Percentiles rank a stretch among this genome's conserved stretches.
phyloP scores from a whole-genome alignment of 2,113 vertebrate species.

The Nematolebias whitei region DNA sequence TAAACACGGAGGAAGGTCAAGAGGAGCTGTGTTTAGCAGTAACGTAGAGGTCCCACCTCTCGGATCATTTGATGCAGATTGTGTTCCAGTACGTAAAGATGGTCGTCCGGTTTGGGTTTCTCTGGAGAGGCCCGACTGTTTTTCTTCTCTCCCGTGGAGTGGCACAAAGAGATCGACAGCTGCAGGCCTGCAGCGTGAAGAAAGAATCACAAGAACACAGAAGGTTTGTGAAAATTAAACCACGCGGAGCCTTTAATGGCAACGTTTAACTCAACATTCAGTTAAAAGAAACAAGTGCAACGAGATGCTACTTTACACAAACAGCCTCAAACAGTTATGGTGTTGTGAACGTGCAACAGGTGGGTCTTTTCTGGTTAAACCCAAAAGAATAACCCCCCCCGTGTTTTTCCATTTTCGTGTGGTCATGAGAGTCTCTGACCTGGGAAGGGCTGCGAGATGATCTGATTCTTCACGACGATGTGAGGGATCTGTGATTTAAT shows the following conservation, averaged over 20 bases:
- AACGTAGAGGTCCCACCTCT: conserved; percentile 84
- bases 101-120: conserved; percentile 89
- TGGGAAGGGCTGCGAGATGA: conserved; percentile 97
- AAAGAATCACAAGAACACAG: background rate
- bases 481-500: conserved; percentile 98
- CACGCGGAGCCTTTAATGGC: too few species aligned
- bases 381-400: background rate
- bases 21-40: too few species aligned
- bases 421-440: conserved; percentile 75
- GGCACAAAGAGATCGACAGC: conserved; percentile 94
- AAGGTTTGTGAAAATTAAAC: background rate
- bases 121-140: conserved; percentile 85
- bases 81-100: conserved; percentile 95
- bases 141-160: conserved; percentile 93
- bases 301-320: too few species aligned
- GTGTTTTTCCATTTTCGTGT: background rate
- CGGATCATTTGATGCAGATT: conserved; percentile 96
- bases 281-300: too few species aligned
- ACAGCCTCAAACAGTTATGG: too few species aligned
- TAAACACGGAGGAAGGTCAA: too few species aligned
- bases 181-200: conserved; percentile 83
- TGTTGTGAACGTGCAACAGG: too few species aligned
- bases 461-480: conserved; percentile 99
- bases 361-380: too few species aligned
- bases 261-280: too few species aligned